Evolutionary conservation across 1,140 invertebrate species (phyloP), one percentile per base, ranked within the genome.

Genomic region (Lasioglossum albipes): DNA sequence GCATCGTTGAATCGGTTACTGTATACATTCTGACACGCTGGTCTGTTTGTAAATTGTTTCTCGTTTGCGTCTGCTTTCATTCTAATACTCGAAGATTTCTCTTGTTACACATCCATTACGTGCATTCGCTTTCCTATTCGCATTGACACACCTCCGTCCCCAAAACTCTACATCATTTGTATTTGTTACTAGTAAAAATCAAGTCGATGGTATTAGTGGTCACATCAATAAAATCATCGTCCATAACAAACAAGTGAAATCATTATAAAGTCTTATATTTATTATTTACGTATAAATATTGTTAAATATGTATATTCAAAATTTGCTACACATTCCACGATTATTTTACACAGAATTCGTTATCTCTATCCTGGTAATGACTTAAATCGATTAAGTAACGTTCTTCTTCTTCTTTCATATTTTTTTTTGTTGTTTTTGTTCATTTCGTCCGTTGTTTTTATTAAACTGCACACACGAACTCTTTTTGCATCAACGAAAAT

Each of bases 291-390:
- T 92, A 92, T 91, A 92, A 92, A 92, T 92, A 91, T 87, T 85
- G 83, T 90, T 91, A 89, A 90, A 91, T 90, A 91, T 89, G 88
- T 89, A 90, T 92, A 90, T 92, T 89, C 90, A 90, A 91, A 89
- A 90, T 90, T 90, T 91, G 87, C 88, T 91, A 91, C 89, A 90
- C 88, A 90, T 84, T 90, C 87, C 84, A 91, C 89, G 86, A 90
- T 91, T 91, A 92, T 89, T 92, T 92, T 91, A 92, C 90, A 91
- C 87, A 91, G 84, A 90, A 88, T 91, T 89, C 87, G 84, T 88
- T 91, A 87, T 86, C 20, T 89, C 89, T 91, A 89, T 84, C 85
- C 86, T 82, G 87, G 90, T 86, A 86, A 90, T 89, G 87, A 90
- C 89, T 88, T 87, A 87, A 88, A 68, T 90, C 70, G 84, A 76